phyloP scores from a whole-genome alignment of 23 tunicate genomes.

The Trididemnum clinides region DNA sequence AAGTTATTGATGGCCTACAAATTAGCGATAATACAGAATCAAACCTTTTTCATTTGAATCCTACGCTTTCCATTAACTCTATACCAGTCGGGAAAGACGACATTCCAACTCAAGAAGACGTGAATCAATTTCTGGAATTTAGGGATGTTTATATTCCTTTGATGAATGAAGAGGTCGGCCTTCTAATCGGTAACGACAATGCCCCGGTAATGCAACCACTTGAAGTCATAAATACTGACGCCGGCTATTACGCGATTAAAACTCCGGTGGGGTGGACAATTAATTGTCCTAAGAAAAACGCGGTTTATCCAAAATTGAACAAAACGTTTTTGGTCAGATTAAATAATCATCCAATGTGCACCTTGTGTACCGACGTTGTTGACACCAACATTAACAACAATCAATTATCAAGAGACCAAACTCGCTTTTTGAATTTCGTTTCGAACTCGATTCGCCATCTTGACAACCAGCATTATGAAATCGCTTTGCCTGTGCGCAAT shows the following conservation, averaged over 20 bases:
- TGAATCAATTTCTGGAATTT: slow-evolving; percentile 10
- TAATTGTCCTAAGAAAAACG: slow-evolving; percentile 29
- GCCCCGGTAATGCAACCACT: slow-evolving; percentile 26
- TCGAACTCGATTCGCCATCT: slow-evolving; percentile 22
- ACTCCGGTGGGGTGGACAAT: slow-evolving; percentile 44
- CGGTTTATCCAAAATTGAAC: neutral
- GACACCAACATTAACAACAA: neutral
- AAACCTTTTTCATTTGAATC: neutral
- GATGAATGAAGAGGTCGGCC: slow-evolving; percentile 14
- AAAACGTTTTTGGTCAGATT: slow-evolving; percentile 27
- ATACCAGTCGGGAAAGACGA: slow-evolving; percentile 15
- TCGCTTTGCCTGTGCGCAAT: slow-evolving; percentile 37
- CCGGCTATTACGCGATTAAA: slow-evolving; percentile 44
- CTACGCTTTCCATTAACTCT: slow-evolving; percentile 1
- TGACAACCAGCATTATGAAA: slow-evolving; percentile 46
- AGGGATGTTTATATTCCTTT: neutral
- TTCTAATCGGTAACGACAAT: slow-evolving; percentile 30
- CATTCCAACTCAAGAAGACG: slow-evolving; percentile 32
- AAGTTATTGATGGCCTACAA: neutral
- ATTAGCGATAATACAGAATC: slow-evolving; percentile 22
- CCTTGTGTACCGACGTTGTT: neutral
- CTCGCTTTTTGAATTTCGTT: slow-evolving; percentile 22
- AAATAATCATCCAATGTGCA: slow-evolving; percentile 9
- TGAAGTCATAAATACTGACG: neutral
- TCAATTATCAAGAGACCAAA: slow-evolving; percentile 17